phyloP scores from a whole-genome alignment of 2,113 vertebrate genomes.

The Phrynocephalus versicolor region DNA sequence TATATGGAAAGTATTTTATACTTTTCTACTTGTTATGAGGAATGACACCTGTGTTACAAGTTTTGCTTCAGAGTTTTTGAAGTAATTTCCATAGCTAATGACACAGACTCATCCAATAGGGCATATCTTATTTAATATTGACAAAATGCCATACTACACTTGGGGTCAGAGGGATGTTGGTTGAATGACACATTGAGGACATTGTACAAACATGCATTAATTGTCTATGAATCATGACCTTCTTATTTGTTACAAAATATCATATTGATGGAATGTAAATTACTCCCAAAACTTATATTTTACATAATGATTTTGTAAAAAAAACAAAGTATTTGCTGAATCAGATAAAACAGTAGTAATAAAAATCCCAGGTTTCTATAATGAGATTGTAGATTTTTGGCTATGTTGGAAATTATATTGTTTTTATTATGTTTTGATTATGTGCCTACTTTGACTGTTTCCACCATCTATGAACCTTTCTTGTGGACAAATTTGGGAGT shows the following conservation, averaged over 20 bases:
- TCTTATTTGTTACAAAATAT: too few relatives aligned
- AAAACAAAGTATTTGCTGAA: too few relatives aligned
- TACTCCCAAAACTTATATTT: too few relatives aligned
- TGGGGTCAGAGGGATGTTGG: too few relatives aligned
- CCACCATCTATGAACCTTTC: not conserved
- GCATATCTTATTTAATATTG: not conserved
- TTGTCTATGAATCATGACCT: too few relatives aligned
- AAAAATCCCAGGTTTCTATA: not conserved
- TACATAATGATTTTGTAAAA: too few relatives aligned
- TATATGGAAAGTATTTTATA: not conserved
- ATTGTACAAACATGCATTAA: too few relatives aligned
- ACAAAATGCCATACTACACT: too few relatives aligned
- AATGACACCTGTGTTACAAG: not conserved
- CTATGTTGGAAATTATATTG: not conserved
- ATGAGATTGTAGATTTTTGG: not conserved
- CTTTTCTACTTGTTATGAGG: not conserved
- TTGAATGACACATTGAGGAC: too few relatives aligned
- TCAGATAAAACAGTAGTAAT: not conserved
- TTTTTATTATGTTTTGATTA: too few relatives aligned
- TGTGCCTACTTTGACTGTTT: not conserved
- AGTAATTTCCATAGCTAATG: not conserved
- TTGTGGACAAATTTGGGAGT: not conserved
- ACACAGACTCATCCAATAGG: not conserved
- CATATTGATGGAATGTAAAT: too few relatives aligned
- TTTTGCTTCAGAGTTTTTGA: not conserved